Conservation (phyloP, 2,113 vertebrate species). For the Phasianus colchicus region DNA sequence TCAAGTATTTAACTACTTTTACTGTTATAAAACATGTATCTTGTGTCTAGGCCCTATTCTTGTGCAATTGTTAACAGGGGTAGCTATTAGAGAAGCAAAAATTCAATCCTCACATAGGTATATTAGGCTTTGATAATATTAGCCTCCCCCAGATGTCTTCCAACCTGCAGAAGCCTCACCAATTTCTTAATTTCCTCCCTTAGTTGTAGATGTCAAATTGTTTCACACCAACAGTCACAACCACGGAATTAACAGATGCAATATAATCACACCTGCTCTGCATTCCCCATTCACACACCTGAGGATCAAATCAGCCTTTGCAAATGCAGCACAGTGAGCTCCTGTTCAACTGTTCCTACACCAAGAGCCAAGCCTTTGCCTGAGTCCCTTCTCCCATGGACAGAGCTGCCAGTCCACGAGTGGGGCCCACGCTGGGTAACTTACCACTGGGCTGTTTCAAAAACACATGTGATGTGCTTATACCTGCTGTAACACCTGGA, state of each 20-base stretch:
- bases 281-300: not conserved
- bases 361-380: not conserved
- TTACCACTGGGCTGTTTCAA: not conserved
- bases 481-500: not conserved
- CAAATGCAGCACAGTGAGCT: not conserved
- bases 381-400: not conserved
- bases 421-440: fast-evolving
- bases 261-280: not conserved
- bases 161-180: not conserved
- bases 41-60: not conserved
- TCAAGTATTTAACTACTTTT: constrained; percentile 25
- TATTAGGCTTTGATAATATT: not conserved
- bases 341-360: not conserved
- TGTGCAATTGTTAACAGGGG: not conserved
- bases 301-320: constrained; percentile 9
- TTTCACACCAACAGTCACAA: constrained; percentile 24
- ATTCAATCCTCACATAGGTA: not conserved
- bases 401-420: not conserved
- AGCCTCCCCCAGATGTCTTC: not conserved
- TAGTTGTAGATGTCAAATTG: not conserved
- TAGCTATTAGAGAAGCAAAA: not conserved
- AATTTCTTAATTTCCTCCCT: not conserved
- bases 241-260: constrained; percentile 2
- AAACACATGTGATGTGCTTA: not conserved
- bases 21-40: not conserved